Evolutionary conservation across 2,113 vertebrate species (phyloP), one percentile per base, ranked within the genome.

Genomic region (Eptesicus fuscus): DNA sequence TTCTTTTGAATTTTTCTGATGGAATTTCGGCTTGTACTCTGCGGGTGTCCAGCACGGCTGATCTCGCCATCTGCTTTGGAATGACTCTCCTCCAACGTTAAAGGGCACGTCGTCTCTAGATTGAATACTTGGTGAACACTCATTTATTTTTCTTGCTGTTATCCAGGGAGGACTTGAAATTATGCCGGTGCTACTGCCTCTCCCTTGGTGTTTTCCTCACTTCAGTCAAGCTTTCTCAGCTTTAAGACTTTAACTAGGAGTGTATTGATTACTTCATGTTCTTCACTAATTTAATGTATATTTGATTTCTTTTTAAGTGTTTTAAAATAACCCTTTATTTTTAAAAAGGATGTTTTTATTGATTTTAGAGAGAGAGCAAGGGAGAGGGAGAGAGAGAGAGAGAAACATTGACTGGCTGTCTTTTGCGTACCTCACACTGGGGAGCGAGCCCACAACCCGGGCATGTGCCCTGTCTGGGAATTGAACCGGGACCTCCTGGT

Each of bases 41-140:
- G 9, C 1, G 11, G 30, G 28, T 14, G 70, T 28, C 88, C 79
- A 22, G 83, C 28, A 8, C 18, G 32, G 59, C 12, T 4, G 32
- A 32, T 85, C 51, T 70, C 22, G 49, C 90, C 93, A 83, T 89
- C 95, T 88, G 92, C 74, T 63, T 85, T 30, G 35, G 82, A 88
- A 88, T 63, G 35, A 25, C 28, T 51, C 17, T 73, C 44, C 56
- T 37, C 16, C 32, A 4, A 28, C 2, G 2, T 35, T 49, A 91
- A 78, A 86, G 83, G 86, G 82, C 82, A 67, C 44, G n/a, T 82
- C 61, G 20, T 69, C 82, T 73, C 83, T 30, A 20, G 40, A 5
- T 13, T 10, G 74, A 78, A 6, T 18, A 1, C 67, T 70, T 63
- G 83, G 74, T 14, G 35, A 85, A 51, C 23, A 14, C 28, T 32